Base-by-base conservation (phyloP, 2,113 vertebrate genomes). In the Sphyrna mokarran region DNA sequence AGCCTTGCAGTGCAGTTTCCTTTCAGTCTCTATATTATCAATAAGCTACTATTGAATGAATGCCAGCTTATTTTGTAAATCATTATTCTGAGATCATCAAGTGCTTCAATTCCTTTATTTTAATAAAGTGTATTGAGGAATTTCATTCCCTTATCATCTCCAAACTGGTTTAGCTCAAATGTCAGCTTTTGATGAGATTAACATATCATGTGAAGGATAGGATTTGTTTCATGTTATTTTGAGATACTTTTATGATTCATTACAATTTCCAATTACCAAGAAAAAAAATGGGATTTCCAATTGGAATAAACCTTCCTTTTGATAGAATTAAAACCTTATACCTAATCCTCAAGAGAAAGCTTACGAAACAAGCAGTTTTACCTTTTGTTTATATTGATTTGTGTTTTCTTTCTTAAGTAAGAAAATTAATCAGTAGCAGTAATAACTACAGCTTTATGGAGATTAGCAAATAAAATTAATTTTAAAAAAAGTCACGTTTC, bases 131-230 rank as follows among this genome's bases (percentile, higher is more conserved):
- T 94, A 95, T 48, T 95, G 69, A 72, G 94, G 11, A 72, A 76
- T 95, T 72, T 95, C 69, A 95, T 72, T 95, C 68, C 61, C 43
- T 95, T 95, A 95, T 93, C 90, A 93, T 95, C 54, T 95, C 69
- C 14, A 29, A 48, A 70, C 69, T 95, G 68, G 68, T 37, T 94
- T 69, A 69, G 66, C 63, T 69, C 33, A 94, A 93, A 94, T 94
- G 91, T 14, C 37, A 95, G 66, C 94, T 72, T 95, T 95, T 95
- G 94, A 76, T 95, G 43, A 72, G 69, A 95, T 95, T 95, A 95
- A 95, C 37, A n/a, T 95, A 95, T 48, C 68, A 95, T 76, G 43
- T 95, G 94, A 95, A 95, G 43, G 40, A 72, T 72, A 95, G 40
- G 23, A 54, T 76, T 95, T 72, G 69, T 95, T 95, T 70, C 94